A percentile compares a stretch with the other conserved stretches of the same genome.
These are phyloP conservation scores for Willisornis vidua DNA, from an alignment of 2,113 vertebrate genomes.

Conservation along the genomic window DNA sequence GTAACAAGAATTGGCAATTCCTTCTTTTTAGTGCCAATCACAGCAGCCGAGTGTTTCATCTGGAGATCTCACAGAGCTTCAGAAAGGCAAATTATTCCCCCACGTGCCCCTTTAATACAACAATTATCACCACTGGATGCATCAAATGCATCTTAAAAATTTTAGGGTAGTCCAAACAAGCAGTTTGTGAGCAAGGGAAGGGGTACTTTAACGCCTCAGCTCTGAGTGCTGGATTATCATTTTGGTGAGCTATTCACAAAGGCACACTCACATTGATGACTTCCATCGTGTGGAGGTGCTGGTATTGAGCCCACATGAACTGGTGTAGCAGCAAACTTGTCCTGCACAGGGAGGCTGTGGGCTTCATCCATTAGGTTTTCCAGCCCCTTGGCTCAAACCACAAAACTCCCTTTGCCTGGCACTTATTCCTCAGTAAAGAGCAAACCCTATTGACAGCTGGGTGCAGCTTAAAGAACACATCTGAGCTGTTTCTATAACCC, in stretches of 20 bases:
- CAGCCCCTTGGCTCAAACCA: background rate
- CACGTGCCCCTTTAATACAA: constrained; percentile 1
- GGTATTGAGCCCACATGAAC: rapidly evolving
- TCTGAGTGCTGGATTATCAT: background rate
- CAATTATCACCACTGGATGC: constrained; percentile 46
- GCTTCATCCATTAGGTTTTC: background rate
- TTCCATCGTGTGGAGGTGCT: background rate
- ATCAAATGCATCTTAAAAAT: constrained; percentile 1
- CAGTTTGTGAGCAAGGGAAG: background rate
- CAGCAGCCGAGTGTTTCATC: background rate
- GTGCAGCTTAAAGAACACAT: constrained; percentile 31
- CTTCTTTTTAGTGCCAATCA: constrained; percentile 51
- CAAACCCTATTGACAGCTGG: constrained; percentile 15
- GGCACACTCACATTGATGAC: background rate
- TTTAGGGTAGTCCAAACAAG: background rate
- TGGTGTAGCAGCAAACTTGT: background rate
- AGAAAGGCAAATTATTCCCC: constrained; percentile 41
- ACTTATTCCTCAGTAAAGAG: background rate
- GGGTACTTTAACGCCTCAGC: background rate
- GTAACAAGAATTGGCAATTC: background rate
- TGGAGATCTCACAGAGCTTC: constrained; percentile 20
- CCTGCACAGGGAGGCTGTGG: background rate
- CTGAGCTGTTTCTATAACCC: constrained; percentile 20
- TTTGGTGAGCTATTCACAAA: background rate
- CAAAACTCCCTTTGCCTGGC: background rate